Percentiles rank a stretch among this genome's conserved stretches.
phyloP scores from a whole-genome alignment of 2,113 vertebrate species.

The Atrichornis clamosus region DNA sequence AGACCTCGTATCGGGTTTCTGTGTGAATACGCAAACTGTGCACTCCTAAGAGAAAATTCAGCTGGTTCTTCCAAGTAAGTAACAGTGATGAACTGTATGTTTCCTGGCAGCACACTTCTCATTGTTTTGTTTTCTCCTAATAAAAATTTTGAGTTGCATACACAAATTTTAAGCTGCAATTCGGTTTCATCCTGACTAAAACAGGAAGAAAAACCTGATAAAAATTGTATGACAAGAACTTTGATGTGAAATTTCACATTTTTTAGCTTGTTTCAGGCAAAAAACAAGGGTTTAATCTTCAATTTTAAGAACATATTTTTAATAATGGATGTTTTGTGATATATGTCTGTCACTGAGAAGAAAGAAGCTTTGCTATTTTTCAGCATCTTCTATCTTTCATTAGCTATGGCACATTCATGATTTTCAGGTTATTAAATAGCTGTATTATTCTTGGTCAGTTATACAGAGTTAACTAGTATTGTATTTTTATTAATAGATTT shows the following conservation, averaged over 20 bases:
- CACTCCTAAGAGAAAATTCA: not conserved
- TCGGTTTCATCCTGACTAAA: not conserved
- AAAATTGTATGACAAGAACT: not conserved
- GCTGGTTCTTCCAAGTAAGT: not conserved
- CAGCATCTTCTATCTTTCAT: not conserved
- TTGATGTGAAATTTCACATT: not conserved
- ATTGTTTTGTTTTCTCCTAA: not conserved
- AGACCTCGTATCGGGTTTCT: not conserved
- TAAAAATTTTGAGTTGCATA: not conserved
- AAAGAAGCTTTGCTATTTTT: not conserved
- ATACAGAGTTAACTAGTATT: not conserved
- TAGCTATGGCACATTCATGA: not conserved
- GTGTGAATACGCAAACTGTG: accelerated
- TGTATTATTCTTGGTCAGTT: not conserved
- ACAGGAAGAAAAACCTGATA: not conserved
- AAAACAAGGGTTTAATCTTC: not conserved
- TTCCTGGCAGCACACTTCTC: not conserved
- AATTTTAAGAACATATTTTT: not conserved
- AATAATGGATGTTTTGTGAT: not conserved
- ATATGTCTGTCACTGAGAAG: not conserved
- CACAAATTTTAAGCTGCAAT: not conserved
- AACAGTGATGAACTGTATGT: not conserved
- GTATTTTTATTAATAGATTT: not conserved
- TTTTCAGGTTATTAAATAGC: not conserved
- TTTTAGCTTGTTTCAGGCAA: not conserved